Conservation (phyloP, 1,140 invertebrate genomes). For the Euura saliciscinereae region DNA sequence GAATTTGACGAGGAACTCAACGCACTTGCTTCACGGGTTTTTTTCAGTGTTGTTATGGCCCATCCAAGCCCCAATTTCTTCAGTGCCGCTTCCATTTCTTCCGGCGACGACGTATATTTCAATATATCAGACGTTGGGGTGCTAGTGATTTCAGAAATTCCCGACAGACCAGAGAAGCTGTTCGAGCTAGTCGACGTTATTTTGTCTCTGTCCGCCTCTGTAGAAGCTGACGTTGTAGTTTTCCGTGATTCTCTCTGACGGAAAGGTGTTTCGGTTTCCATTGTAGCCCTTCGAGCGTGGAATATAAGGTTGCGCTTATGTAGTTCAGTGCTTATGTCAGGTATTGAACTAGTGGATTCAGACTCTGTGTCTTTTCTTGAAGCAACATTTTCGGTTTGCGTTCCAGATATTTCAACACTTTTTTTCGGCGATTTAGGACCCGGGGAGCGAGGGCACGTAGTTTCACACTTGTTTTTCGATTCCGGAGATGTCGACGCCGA, state of each 20-base stretch:
- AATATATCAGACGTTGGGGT: conserved; percentile 42
- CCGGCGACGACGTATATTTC: conserved; percentile 50
- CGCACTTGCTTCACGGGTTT: conserved; percentile 68
- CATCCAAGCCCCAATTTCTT: conserved; percentile 68
- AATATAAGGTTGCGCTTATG: neutral
- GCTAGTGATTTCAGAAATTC: conserved; percentile 50
- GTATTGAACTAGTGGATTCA: neutral
- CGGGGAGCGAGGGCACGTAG: neutral
- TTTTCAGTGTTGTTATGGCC: conserved; percentile 70
- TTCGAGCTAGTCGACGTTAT: conserved; percentile 41
- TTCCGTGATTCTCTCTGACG: neutral
- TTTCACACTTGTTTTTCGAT: neutral
- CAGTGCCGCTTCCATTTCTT: conserved; percentile 62
- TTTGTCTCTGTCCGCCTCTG: conserved; percentile 26
- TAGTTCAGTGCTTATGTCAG: neutral
- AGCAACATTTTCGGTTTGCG: neutral
- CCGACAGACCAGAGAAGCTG: conserved; percentile 50
- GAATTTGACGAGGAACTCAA: conserved; percentile 67
- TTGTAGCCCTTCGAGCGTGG: neutral
- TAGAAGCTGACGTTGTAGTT: neutral
- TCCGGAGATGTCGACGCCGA: neutral
- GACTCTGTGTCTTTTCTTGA: neutral
- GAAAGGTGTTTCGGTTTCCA: neutral
- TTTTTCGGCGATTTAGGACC: neutral
- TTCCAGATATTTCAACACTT: neutral